Conservation (phyloP, 1,140 invertebrate genomes). For the Orussus abietinus region DNA sequence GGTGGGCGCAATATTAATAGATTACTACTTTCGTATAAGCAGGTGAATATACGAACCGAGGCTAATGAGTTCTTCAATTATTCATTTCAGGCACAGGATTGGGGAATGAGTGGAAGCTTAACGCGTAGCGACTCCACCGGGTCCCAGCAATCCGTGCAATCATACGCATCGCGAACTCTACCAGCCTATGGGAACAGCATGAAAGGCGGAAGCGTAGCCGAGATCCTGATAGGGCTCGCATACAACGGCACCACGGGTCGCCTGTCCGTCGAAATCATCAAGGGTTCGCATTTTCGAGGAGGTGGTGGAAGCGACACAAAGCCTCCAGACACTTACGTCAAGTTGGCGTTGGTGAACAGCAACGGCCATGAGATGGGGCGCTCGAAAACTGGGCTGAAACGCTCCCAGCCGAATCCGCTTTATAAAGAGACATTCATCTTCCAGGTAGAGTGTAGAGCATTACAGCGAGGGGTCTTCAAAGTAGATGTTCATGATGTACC, state of each 20-base stretch:
- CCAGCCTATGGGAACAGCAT: constrained; percentile 64
- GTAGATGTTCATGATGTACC: background rate
- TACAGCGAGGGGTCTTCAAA: background rate
- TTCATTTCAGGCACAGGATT: constrained; percentile 42
- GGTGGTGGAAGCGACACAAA: constrained; percentile 57
- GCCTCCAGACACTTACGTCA: constrained; percentile 91
- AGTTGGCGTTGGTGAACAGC: constrained; percentile 84
- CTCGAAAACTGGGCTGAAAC: constrained; percentile 83
- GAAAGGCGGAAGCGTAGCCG: constrained; percentile 75
- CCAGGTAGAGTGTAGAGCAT: constrained; percentile 61
- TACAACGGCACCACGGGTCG: constrained; percentile 92
- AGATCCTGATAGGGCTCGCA: constrained; percentile 81
- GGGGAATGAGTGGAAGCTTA: constrained; percentile 60
- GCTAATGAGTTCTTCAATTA: no score
- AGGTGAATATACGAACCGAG: no score
- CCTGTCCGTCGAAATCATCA: constrained; percentile 87
- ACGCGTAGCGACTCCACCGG: constrained; percentile 88
- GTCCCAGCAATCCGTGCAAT: constrained; percentile 81
- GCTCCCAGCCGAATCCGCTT: constrained; percentile 90
- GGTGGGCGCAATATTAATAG: no score
- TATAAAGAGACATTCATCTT: constrained; percentile 96
- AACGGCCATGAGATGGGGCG: constrained; percentile 89
- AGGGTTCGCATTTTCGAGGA: constrained; percentile 87
- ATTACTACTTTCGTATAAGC: no score
- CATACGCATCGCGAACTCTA: constrained; percentile 44